A percentile compares a stretch with the other conserved stretches of the same genome.
These are phyloP conservation scores for Cephus nigrinus DNA, from an alignment of 2,888 invertebrate species.

Conservation along the genomic window DNA sequence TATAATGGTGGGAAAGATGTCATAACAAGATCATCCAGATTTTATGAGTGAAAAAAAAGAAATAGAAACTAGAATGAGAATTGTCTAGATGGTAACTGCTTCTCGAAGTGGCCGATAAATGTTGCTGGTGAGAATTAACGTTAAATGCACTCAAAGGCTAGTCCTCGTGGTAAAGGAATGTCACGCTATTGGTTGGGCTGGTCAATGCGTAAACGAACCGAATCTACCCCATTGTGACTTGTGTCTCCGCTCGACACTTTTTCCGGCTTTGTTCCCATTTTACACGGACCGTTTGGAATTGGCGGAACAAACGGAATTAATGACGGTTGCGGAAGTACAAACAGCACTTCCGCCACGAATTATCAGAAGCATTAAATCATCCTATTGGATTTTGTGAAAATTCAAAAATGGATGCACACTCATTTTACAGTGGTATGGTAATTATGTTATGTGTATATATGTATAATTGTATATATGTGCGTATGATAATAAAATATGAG, in stretches of 20 bases:
- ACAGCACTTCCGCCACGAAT: conserved; percentile 14
- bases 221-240: not conserved
- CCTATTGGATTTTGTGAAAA: not conserved
- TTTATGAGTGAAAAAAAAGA: not conserved
- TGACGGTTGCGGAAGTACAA: conserved; percentile 26
- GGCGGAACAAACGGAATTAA: conserved; percentile 35
- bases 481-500: not conserved
- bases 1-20: not conserved
- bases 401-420: not conserved
- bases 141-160: not conserved
- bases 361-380: conserved; percentile 23
- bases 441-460: not conserved
- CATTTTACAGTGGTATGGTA: not conserved
- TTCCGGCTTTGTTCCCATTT: conserved; percentile 9
- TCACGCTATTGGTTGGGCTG: not conserved
- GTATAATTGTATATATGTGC: not conserved
- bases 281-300: not conserved
- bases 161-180: not conserved
- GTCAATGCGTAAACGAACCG: not conserved
- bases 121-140: not conserved
- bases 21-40: not conserved
- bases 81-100: not conserved
- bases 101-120: not conserved
- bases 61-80: not conserved
- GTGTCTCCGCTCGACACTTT: not conserved